phyloP scores from a whole-genome alignment of 2,888 invertebrate species.

The Sympetrum striolatum region DNA sequence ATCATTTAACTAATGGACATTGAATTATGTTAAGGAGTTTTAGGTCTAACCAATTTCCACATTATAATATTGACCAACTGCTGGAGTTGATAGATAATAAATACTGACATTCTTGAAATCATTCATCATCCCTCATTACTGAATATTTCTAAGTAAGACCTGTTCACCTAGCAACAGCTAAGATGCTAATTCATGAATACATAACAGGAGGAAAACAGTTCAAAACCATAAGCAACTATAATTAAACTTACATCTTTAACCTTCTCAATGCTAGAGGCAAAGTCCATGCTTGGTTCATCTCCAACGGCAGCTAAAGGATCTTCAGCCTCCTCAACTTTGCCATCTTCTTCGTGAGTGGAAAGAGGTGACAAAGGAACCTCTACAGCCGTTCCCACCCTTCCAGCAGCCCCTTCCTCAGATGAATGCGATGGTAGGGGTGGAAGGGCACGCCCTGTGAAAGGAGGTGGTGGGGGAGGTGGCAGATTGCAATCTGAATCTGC shows the following conservation, averaged over 20 bases:
- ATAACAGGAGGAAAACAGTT: not conserved
- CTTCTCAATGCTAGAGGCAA: constrained; percentile 89
- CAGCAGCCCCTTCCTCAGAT: constrained; percentile 55
- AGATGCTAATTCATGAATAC: too few species aligned
- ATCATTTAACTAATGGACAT: too few species aligned
- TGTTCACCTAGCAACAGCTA: too few species aligned
- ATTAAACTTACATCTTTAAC: constrained; percentile 84
- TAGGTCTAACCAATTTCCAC: too few species aligned
- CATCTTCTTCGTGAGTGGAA: not conserved
- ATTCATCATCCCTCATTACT: too few species aligned
- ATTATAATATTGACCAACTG: too few species aligned
- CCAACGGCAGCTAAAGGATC: constrained; percentile 50
- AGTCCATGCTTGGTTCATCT: constrained; percentile 74
- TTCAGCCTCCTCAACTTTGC: constrained; percentile 58
- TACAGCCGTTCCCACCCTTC: constrained; percentile 61
- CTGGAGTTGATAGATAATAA: too few species aligned
- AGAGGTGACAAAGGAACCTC: constrained; percentile 69
- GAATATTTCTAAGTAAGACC: too few species aligned
- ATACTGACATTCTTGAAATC: too few species aligned
- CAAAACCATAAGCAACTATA: not conserved
- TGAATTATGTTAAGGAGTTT: too few species aligned
- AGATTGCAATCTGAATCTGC: constrained; percentile 49
- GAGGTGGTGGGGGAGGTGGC: constrained; percentile 52
- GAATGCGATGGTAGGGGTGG: constrained; percentile 67
- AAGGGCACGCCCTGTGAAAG: constrained; percentile 70